A percentile compares a stretch with the other conserved stretches of the same genome.
Evolutionary conservation across 2,113 vertebrate genomes (phyloP).

Genomic region (Anas platyrhynchos): DNA sequence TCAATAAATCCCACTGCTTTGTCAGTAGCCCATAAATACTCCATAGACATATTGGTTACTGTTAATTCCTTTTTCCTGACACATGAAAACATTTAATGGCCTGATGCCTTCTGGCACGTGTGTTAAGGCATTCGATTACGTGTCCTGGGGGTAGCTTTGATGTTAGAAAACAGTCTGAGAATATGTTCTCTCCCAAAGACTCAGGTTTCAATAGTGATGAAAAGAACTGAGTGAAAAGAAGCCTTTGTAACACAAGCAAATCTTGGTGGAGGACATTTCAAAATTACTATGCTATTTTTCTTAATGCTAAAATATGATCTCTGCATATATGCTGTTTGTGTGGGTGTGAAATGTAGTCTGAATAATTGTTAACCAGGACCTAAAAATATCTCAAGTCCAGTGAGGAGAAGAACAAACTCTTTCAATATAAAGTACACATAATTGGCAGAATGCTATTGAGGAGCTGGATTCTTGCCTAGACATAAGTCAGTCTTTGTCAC

Average conservation of each 20-base stretch:
- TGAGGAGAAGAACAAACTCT: background rate
- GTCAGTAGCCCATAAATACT: background rate
- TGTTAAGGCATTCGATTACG: background rate
- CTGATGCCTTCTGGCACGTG: slow-evolving; percentile 5
- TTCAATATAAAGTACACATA: background rate
- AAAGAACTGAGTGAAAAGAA: background rate
- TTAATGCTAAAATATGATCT: background rate
- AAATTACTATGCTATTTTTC: background rate
- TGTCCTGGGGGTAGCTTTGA: background rate
- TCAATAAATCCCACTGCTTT: background rate
- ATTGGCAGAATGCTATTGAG: background rate
- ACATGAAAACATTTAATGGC: background rate
- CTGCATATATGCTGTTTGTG: background rate
- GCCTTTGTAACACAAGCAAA: background rate
- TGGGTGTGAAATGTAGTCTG: background rate
- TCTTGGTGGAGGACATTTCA: background rate
- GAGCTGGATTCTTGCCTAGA: background rate
- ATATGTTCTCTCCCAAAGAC: background rate
- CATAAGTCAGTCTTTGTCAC: background rate
- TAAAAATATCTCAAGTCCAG: background rate
- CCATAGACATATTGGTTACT: background rate
- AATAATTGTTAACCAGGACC: background rate
- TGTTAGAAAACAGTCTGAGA: background rate
- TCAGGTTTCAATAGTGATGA: background rate
- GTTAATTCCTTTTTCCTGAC: background rate